Percentiles rank a stretch among this genome's conserved stretches.
Conservation (phyloP, 2,797 vertebrate species). For the Cryptoprocta ferox region DNA sequence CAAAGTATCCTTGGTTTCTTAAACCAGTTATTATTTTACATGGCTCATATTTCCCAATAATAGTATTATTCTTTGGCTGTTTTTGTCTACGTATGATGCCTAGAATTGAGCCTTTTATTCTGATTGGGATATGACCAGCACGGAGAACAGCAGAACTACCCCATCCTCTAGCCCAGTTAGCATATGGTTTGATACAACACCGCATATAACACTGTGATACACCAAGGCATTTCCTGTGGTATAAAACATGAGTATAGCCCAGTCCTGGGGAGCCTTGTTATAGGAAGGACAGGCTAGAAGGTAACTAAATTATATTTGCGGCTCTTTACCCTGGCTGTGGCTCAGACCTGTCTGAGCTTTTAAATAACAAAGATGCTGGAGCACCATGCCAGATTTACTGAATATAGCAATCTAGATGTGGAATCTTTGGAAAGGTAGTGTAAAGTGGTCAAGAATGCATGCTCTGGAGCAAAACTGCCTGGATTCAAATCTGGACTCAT, state of each 20-base stretch:
- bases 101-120: neutral
- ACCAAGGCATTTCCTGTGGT: neutral
- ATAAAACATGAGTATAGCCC: neutral
- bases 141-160: neutral
- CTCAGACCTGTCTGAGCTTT: neutral
- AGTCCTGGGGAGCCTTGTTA: neutral
- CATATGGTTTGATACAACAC: neutral
- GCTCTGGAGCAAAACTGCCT: neutral
- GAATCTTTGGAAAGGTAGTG: neutral
- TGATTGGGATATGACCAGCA: neutral
- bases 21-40: neutral
- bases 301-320: neutral
- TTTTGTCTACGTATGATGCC: neutral
- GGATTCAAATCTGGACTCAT: neutral
- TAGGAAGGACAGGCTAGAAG: neutral
- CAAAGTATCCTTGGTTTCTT: neutral
- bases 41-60: neutral
- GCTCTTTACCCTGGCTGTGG: neutral
- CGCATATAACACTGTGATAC: neutral
- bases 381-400: neutral
- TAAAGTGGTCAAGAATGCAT: neutral
- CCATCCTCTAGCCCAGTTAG: neutral
- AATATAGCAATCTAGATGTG: neutral
- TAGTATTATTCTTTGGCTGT: neutral
- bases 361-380: neutral